Base-by-base conservation (phyloP, 2,888 invertebrate genomes). In the Danaus chrysippus region DNA sequence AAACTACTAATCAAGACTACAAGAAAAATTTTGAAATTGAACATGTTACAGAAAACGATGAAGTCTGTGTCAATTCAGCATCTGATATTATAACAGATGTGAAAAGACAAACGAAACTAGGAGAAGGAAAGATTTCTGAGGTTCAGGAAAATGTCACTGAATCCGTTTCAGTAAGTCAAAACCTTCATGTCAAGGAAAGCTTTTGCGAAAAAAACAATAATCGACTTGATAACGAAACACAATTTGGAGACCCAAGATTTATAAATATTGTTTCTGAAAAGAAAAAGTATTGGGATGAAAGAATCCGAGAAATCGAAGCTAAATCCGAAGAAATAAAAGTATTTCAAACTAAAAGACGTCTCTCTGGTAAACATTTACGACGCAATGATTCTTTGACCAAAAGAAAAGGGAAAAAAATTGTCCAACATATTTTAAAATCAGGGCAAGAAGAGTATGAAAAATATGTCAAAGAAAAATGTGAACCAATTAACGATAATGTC, bases 101-200 rank as follows among this genome's bases (percentile, higher is more conserved):
- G 91, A 91, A 85, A 74, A 88, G 89, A 91, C 86, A 83, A 75
- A 74, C 75, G 70, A 74, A 72, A 66, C 65, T 76, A 76, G 70
- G 77, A 75, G 87, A 87, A 84, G 87, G 86, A 76, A 77, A 74
- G 91, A 91, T 90, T 91, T 91, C 91, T 87, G 89, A 88, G 87
- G 86, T 91, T 91, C 91, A 91, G 91, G 71, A 81, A 79, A 84
- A 80, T 82, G 85, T 79, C 82, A 86, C 90, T 91, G 91, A 91
- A 90, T 91, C 86, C 76, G 77, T 82, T 83, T 89, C 88, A 90
- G 91, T 73, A 91, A 91, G 90, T 91, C 90, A 80, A 73, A 72
- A 75, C 87, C 88, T 90, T 89, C 86, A 73, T 66, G 68, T 70
- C 64, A 60, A 74, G 63, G 62, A 71, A 56, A 59, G 44, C 12